Evolutionary conservation across 2,888 invertebrate species (phyloP).

Genomic region (Polyommatus iphigenia): DNA sequence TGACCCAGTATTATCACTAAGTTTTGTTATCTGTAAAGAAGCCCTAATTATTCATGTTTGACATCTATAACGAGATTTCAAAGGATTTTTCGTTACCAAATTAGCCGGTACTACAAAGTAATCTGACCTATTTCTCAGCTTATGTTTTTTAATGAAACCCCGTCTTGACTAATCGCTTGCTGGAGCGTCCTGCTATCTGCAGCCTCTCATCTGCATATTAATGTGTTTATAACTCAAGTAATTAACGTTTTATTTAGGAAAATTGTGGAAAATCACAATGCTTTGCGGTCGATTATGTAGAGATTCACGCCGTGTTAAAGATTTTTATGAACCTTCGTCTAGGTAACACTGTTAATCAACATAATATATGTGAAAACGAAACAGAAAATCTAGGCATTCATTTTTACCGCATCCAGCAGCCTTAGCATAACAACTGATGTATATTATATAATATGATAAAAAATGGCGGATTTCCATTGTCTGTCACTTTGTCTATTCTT

Average conservation of each 20-base stretch:
- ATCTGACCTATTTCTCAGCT: background rate
- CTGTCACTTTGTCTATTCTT: no score
- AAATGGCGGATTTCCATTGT: no score
- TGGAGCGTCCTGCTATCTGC: background rate
- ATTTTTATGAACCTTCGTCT: no score
- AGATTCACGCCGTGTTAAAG: no score
- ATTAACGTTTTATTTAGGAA: background rate
- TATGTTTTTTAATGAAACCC: constrained; percentile 16
- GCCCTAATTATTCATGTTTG: background rate
- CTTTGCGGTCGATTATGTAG: background rate
- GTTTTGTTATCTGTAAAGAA: no score
- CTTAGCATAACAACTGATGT: no score
- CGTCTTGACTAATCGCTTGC: constrained; percentile 10
- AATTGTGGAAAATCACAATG: background rate
- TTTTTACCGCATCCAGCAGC: no score
- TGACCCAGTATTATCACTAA: no score
- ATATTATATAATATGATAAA: no score
- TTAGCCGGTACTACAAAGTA: background rate
- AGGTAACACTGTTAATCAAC: no score
- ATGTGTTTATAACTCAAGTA: constrained; percentile 5
- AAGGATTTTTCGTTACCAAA: background rate
- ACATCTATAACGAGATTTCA: background rate
- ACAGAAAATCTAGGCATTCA: no score
- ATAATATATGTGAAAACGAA: no score
- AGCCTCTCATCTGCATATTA: background rate